Base-by-base conservation (phyloP, 2,113 vertebrate species). In the Myotis lucifugus region DNA sequence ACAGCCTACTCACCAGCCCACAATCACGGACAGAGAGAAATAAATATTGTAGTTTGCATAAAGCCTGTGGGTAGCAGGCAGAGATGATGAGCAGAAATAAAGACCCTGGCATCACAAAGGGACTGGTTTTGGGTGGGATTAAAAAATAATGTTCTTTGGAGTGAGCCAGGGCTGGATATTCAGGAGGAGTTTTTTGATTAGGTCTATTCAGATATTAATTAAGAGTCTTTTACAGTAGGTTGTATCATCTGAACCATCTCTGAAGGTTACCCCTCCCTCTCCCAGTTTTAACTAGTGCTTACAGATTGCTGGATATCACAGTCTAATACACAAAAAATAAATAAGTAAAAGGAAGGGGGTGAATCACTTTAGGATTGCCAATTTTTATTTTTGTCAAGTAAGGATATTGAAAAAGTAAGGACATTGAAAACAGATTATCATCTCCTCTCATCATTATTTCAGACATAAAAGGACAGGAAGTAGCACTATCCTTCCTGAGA, bases 1-100 rank as follows among this genome's bases (percentile, higher is more conserved):
- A 91, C 90, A 74, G 91, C 23, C 93, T 81, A n/a, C 67, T 96
- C 56, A 83, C 81, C 27, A 64, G 90, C 42, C 52, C 83, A 84
- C 61, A n/a, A 50, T 79, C 32, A 18, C 32, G 79, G 89, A 91
- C 85, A 78, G 95, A 94, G 84, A 82, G 86, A 72, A 82, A 85
- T 56, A 74, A 96, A 93, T 76, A 72, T 13, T 59, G 37, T 2
- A 66, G 67, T 2, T 76, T 29, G 61, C 6, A 12, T 48, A 6
- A 69, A 91, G 90, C 48, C 73, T 13, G 1, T 0, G 40, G 34
- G 34, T 50, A 42, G 76, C 72, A 40, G 46, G 40, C 56, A 69
- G 83, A 40, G 42, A 25, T 27, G 25, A 34, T 0, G 17, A 46
- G 69, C 70, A 37, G 93, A 69, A 81, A 74, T 5, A 14, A 86